These are phyloP conservation scores for Chelonia mydas DNA, from an alignment of 2,797 vertebrate species.

Conservation along the genomic window DNA sequence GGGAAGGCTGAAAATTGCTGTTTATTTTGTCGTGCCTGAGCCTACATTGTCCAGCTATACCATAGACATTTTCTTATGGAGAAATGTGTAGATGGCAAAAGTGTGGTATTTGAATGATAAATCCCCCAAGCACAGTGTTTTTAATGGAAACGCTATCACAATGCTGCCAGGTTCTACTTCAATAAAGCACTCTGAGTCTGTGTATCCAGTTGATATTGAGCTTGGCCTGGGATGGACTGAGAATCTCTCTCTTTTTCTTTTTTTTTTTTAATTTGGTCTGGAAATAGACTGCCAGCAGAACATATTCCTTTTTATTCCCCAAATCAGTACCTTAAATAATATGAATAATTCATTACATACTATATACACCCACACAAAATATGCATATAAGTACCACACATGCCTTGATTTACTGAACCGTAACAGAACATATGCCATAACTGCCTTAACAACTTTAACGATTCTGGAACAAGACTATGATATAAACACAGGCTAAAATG, in stretches of 20 bases:
- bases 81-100: background rate
- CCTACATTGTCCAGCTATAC: no score
- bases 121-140: background rate
- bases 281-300: slow-evolving; percentile 25
- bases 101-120: background rate
- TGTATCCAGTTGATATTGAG: background rate
- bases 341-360: slow-evolving; percentile 58
- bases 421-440: slow-evolving; percentile 60
- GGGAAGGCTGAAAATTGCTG: background rate
- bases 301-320: background rate
- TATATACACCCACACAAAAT: background rate
- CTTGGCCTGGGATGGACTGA: background rate
- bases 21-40: background rate
- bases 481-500: slow-evolving; percentile 55
- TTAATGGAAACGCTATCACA: background rate
- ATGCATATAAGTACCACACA: background rate
- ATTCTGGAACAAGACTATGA: slow-evolving; percentile 61
- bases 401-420: slow-evolving; percentile 58
- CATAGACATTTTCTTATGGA: background rate
- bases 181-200: background rate
- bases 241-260: background rate
- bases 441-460: slow-evolving; percentile 63
- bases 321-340: background rate
- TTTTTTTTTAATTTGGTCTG: background rate
- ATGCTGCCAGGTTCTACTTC: background rate